Base-by-base conservation (phyloP, 2,797 vertebrate genomes). In the Peromyscus attwateri region DNA sequence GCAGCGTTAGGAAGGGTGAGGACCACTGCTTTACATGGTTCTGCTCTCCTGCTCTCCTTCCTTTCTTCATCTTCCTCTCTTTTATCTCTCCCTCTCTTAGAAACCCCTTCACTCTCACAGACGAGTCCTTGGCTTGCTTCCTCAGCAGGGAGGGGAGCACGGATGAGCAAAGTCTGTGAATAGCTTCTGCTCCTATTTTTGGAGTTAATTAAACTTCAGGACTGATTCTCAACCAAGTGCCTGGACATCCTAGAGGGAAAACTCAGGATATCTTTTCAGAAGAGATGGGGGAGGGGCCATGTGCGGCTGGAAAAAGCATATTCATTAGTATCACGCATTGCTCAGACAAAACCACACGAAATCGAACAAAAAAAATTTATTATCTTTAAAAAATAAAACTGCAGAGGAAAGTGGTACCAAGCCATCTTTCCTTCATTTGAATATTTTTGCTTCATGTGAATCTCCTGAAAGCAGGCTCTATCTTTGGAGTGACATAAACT, bases 361-460 rank as follows among this genome's bases (percentile, higher is more conserved):
- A 37, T 11, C 7, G 57, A 89, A 88, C 21, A 37, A 91, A 76
- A 37, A 91, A 76, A 73, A 13, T 23, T 29, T 81, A 10, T n/a
- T 79, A 49, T 89, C 94, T 94, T 95, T 46, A 85, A 40, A 85
- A 94, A 95, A 64, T 77, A 89, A 90, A 92, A 81, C 34, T 62
- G 6, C 7, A 79, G 60, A 60, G 82, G 68, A 84, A 85, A 64
- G 10, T 13, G 73, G 91, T 68, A 55, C 2, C 29, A 87, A 79
- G 31, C 1, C 3, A 94, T 17, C 37, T 71, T 91, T 83, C 29
- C 52, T 96, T 89, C 89, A 34, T 93, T 92, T 93, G 83, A 23
- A 49, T 64, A 92, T 16, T n/a, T 55, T 90, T 89, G n/a, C 52
- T 97, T 77, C 91, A 17, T 89, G 82, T 87, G 66, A 14, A n/a